Evolutionary conservation across 2,113 vertebrate species (phyloP).

Genomic region (Otolemur garnettii): DNA sequence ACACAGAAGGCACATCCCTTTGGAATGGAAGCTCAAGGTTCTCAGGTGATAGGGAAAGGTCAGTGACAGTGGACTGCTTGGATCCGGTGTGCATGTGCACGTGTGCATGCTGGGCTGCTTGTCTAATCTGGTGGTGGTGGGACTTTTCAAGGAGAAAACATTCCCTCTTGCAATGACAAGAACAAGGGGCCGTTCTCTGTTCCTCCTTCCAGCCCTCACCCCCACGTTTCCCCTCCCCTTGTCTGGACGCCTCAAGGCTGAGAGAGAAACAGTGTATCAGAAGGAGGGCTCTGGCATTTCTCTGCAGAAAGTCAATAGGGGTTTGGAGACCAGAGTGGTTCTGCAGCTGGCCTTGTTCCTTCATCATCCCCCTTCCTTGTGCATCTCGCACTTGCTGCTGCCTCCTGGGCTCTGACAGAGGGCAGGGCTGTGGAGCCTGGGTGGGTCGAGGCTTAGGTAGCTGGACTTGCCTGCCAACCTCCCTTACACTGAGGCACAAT

Average conservation of each 20-base stretch:
- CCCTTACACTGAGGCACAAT: slow-evolving; percentile 50
- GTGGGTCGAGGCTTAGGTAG: not conserved
- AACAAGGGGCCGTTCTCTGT: slow-evolving; percentile 50
- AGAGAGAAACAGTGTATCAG: slow-evolving; percentile 71
- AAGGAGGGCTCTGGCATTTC: slow-evolving; percentile 32
- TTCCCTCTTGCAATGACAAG: slow-evolving; percentile 73
- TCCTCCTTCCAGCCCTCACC: not conserved
- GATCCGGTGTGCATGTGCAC: slow-evolving; percentile 71
- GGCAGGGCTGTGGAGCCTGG: slow-evolving; percentile 51
- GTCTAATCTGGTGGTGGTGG: slow-evolving; percentile 39
- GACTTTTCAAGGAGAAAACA: slow-evolving; percentile 64
- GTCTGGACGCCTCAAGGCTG: slow-evolving; percentile 53
- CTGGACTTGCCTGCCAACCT: slow-evolving; percentile 51
- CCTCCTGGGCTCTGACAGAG: slow-evolving; percentile 68
- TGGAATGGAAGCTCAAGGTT: slow-evolving; percentile 61
- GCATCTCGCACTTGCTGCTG: slow-evolving; percentile 72
- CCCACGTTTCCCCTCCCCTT: not conserved
- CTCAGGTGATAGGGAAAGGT: slow-evolving; percentile 61
- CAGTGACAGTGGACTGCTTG: slow-evolving; percentile 67
- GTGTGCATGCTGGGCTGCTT: slow-evolving; percentile 80
- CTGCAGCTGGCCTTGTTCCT: slow-evolving; percentile 65
- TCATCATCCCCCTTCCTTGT: slow-evolving; percentile 34
- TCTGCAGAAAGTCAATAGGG: not conserved
- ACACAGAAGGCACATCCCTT: slow-evolving; percentile 54
- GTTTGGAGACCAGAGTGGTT: slow-evolving; percentile 60